Evolutionary conservation across 2,113 vertebrate species (phyloP).

Genomic region (Poecile atricapillus): DNA sequence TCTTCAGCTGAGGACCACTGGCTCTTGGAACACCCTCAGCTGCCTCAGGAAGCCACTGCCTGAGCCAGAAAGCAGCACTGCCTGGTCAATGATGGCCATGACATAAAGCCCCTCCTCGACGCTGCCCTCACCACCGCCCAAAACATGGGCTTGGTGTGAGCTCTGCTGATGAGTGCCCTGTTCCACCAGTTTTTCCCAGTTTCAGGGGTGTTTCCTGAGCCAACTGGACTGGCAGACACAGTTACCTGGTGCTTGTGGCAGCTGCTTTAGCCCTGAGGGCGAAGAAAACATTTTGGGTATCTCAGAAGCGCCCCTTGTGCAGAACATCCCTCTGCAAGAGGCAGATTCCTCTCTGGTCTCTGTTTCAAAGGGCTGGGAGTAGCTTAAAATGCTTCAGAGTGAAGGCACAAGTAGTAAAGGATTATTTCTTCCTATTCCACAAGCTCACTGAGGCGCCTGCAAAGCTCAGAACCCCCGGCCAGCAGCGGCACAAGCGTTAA

Average conservation of each 20-base stretch:
- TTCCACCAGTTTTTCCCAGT: not conserved
- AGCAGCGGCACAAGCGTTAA: not conserved
- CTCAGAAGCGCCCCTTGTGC: accelerated
- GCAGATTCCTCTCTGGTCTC: not conserved
- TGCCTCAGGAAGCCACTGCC: not conserved
- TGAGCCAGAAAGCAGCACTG: not conserved
- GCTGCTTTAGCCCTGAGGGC: not conserved
- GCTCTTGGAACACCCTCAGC: not conserved
- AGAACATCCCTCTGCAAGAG: not conserved
- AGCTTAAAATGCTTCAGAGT: not conserved
- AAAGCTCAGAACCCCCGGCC: not conserved
- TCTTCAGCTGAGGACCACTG: not conserved
- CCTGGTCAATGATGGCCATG: accelerated
- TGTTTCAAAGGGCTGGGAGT: not conserved
- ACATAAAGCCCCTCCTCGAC: not conserved
- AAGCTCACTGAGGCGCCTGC: not conserved
- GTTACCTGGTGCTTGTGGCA: not conserved
- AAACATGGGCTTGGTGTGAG: not conserved
- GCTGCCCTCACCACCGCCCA: not conserved
- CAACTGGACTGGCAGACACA: not conserved
- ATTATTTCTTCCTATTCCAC: not conserved
- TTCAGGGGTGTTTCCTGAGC: not conserved
- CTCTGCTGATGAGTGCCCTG: not conserved
- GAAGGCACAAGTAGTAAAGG: not conserved
- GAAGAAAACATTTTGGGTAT: not conserved